Evolutionary conservation across 1,140 invertebrate species (phyloP).

Genomic region (Manduca sexta): DNA sequence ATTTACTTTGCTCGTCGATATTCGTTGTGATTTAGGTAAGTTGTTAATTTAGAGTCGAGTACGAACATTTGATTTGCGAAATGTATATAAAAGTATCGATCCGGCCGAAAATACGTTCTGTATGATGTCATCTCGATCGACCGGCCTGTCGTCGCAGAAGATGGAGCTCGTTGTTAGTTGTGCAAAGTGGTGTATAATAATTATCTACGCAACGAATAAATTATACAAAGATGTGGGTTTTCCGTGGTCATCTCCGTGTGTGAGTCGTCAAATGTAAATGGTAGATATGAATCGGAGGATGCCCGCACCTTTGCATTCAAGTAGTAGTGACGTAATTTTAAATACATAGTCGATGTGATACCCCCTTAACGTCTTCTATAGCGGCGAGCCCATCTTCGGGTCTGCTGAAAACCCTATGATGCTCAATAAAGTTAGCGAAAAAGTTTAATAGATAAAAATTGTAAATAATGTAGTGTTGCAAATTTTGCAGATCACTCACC

Average conservation of each 20-base stretch:
- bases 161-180: conserved; percentile 60
- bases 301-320: conserved; percentile 68
- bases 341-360: conserved; percentile 51
- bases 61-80: conserved; percentile 61
- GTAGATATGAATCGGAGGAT: conserved; percentile 34
- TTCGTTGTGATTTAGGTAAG: conserved; percentile 63
- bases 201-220: conserved; percentile 60
- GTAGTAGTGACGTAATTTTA: conserved; percentile 56
- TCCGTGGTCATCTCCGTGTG: conserved; percentile 51
- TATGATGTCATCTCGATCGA: conserved; percentile 39
- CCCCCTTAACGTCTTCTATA: conserved; percentile 52
- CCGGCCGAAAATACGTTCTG: conserved; percentile 32
- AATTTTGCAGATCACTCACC: conserved; percentile 85
- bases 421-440: conserved; percentile 66
- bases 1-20: conserved; percentile 64
- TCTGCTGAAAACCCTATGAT: conserved; percentile 65
- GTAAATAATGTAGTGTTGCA: conserved; percentile 72
- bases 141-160: conserved; percentile 36
- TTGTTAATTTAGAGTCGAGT: conserved; percentile 60
- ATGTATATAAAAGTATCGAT: conserved; percentile 65
- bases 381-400: conserved; percentile 49
- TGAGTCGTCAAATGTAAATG: conserved; percentile 34
- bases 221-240: conserved; percentile 70
- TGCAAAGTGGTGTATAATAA: conserved; percentile 64
- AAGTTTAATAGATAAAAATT: conserved; percentile 68